These are phyloP conservation scores for Hoplias malabaricus DNA, from an alignment of 2,113 vertebrate genomes.

Conservation along the genomic window DNA sequence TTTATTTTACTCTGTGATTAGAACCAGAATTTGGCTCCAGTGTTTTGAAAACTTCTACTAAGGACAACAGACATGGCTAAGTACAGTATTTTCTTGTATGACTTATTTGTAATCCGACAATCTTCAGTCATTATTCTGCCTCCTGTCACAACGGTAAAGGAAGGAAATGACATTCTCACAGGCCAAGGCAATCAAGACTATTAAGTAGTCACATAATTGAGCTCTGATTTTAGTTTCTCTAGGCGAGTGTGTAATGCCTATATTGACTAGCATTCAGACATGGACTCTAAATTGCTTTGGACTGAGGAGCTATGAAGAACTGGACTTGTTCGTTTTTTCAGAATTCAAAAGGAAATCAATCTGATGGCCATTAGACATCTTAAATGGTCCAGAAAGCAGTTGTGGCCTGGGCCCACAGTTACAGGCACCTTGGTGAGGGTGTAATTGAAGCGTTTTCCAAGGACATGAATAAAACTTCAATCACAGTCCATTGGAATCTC, in stretches of 20 bases:
- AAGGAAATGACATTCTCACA: conserved; percentile 2
- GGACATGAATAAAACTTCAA: conserved; percentile 53
- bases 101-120: background rate
- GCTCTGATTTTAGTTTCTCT: conserved; percentile 1
- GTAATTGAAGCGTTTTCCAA: conserved; percentile 54
- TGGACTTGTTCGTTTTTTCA: conserved; percentile 38
- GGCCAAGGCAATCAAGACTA: background rate
- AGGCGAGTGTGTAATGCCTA: background rate
- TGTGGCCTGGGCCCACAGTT: conserved; percentile 48
- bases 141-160: background rate
- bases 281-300: background rate
- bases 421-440: conserved; percentile 45
- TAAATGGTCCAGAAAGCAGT: conserved; percentile 18
- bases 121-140: background rate
- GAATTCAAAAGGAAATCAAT: conserved; percentile 66
- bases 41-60: background rate
- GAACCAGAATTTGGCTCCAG: background rate
- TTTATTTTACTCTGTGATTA: background rate
- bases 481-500: conserved; percentile 42
- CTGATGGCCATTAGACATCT: conserved; percentile 43
- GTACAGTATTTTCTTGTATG: background rate
- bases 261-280: conserved; percentile 13
- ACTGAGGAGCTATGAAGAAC: background rate
- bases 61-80: background rate
- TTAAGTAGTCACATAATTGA: conserved; percentile 17